Conservation (phyloP, 1,140 invertebrate genomes). For the Aradophagus sp. region DNA sequence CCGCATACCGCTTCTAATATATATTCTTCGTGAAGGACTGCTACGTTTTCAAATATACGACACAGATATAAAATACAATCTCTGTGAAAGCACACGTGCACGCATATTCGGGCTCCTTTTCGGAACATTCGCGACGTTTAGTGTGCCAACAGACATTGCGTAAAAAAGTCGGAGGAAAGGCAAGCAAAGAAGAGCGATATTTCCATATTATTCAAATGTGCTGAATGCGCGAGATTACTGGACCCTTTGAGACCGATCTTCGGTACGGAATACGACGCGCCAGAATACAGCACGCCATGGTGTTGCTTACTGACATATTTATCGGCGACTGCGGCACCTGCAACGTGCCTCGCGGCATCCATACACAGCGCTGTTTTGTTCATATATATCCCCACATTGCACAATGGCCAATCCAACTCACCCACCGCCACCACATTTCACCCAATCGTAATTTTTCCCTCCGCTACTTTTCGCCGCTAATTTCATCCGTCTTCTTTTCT, state of each 20-base stretch:
- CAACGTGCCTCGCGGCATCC: conserved; percentile 68
- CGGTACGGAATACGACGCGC: conserved; percentile 58
- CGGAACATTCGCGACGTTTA: conserved; percentile 7
- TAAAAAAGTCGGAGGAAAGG: conserved; percentile 19
- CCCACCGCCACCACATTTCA: too few species aligned
- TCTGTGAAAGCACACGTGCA: conserved; percentile 28
- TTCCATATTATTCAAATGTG: conserved; percentile 58
- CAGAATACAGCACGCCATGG: conserved; percentile 61
- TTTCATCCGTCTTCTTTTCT: too few species aligned
- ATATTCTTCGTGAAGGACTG: conserved; percentile 37
- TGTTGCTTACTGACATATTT: conserved; percentile 73
- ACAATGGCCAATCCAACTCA: conserved; percentile 50
- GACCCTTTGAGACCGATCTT: conserved; percentile 34
- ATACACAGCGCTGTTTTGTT: conserved; percentile 64
- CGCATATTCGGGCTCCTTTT: conserved; percentile 29
- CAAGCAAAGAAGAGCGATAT: conserved; percentile 39
- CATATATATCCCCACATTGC: conserved; percentile 58
- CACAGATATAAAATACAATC: conserved; percentile 25
- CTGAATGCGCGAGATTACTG: conserved; percentile 24
- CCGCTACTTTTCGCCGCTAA: background rate
- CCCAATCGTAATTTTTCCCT: background rate
- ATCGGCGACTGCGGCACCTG: conserved; percentile 72
- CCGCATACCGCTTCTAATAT: conserved; percentile 51
- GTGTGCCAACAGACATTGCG: conserved; percentile 1
- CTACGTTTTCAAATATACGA: conserved; percentile 44